These are phyloP conservation scores for Tricholauxania praeusta DNA, from an alignment of 2,888 invertebrate species.

Conservation along the genomic window DNA sequence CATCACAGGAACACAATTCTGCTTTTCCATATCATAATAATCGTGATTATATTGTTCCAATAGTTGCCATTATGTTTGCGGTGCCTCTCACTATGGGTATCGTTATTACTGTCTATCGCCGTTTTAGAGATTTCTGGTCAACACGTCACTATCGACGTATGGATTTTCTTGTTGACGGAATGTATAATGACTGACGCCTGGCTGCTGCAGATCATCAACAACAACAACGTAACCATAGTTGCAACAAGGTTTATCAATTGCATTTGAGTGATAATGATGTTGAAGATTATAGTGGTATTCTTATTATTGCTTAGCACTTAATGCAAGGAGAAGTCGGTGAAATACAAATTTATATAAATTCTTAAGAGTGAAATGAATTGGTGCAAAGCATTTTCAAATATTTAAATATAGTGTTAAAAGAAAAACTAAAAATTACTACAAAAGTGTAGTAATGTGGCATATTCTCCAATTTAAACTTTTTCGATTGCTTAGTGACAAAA, in stretches of 20 bases:
- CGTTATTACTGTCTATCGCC: slow-evolving; percentile 75
- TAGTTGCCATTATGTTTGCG: slow-evolving; percentile 79
- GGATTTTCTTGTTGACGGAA: slow-evolving; percentile 90
- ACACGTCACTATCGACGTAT: slow-evolving; percentile 88
- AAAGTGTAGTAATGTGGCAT: too few relatives aligned
- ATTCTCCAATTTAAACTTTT: too few relatives aligned
- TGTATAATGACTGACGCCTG: slow-evolving; percentile 82
- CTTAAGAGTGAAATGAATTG: slow-evolving; percentile 23
- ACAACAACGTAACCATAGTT: neutral
- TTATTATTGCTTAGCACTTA: slow-evolving; percentile 43
- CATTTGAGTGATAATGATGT: slow-evolving; percentile 39
- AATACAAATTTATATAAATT: slow-evolving; percentile 7
- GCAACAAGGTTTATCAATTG: slow-evolving; percentile 21
- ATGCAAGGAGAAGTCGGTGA: neutral
- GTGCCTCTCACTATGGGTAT: slow-evolving; percentile 77
- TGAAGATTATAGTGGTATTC: slow-evolving; percentile 4
- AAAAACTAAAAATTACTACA: too few relatives aligned
- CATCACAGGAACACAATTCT: slow-evolving; percentile 56
- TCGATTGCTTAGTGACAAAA: too few relatives aligned
- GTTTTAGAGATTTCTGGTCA: slow-evolving; percentile 86
- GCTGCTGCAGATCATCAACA: slow-evolving; percentile 15
- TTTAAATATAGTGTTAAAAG: too few relatives aligned
- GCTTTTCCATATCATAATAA: slow-evolving; percentile 61
- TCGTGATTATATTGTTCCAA: slow-evolving; percentile 79
- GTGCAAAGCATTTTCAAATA: too few relatives aligned